A percentile compares a stretch with the other conserved stretches of the same genome.
Conservation (phyloP, 2,113 vertebrate species). For the Panthera uncia region DNA sequence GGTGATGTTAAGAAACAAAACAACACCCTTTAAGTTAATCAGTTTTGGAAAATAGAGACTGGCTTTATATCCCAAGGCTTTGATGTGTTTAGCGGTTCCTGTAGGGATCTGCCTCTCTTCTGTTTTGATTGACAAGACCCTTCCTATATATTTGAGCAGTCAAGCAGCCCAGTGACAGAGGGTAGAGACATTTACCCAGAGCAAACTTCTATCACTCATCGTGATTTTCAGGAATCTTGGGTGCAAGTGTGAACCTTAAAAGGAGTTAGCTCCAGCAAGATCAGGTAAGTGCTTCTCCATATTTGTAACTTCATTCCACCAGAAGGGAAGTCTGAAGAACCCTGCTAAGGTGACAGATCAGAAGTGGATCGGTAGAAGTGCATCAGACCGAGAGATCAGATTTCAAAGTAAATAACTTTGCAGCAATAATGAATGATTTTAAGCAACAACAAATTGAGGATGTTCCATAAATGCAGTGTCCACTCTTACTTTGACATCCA, state of each 20-base stretch:
- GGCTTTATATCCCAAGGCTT: slow-evolving; percentile 79
- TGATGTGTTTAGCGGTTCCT: slow-evolving; percentile 82
- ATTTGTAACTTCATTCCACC: neutral
- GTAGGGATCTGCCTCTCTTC: slow-evolving; percentile 84
- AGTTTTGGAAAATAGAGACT: slow-evolving; percentile 77
- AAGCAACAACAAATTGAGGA: neutral
- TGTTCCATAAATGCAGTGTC: neutral
- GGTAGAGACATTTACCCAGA: slow-evolving; percentile 61
- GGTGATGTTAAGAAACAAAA: slow-evolving; percentile 80
- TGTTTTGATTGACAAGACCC: slow-evolving; percentile 83
- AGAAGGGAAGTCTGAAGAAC: neutral
- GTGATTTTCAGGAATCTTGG: slow-evolving; percentile 50
- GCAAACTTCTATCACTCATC: slow-evolving; percentile 50
- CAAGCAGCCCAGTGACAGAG: slow-evolving; percentile 70
- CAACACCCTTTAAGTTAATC: slow-evolving; percentile 77
- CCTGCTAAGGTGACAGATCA: neutral
- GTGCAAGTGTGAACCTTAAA: slow-evolving; percentile 62
- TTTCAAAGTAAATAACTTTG: neutral
- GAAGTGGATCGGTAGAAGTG: neutral
- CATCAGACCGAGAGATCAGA: neutral
- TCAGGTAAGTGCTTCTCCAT: slow-evolving; percentile 79
- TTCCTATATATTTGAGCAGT: slow-evolving; percentile 85
- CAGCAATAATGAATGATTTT: neutral
- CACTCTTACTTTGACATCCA: neutral
- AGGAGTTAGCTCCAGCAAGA: neutral